Evolutionary conservation across 2,797 vertebrate species (phyloP).

Genomic region (Sebastes ruberrimus): DNA sequence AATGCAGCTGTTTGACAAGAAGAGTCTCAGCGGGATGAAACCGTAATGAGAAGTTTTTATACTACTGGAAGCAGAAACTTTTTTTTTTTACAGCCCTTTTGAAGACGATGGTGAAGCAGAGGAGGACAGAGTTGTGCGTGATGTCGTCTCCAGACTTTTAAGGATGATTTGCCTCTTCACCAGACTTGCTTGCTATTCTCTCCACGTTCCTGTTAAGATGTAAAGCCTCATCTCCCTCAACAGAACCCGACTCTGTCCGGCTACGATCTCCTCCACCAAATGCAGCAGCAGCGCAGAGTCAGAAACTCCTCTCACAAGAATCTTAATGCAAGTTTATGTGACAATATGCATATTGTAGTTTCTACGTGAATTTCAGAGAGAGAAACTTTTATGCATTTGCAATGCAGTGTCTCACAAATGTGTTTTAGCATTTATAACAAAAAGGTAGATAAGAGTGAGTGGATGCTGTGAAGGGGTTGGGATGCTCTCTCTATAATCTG

Average conservation of each 20-base stretch:
- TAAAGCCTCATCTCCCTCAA: constrained; percentile 26
- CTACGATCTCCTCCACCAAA: constrained; percentile 27
- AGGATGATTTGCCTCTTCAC: constrained; percentile 30
- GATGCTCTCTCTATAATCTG: constrained; percentile 21
- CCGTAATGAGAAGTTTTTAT: constrained; percentile 12
- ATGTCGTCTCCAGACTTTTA: constrained; percentile 19
- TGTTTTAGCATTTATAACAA: constrained; percentile 80
- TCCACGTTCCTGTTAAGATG: constrained; percentile 14
- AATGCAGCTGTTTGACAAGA: constrained; percentile 20
- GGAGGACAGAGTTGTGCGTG: constrained; percentile 7
- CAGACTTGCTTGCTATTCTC: constrained; percentile 48
- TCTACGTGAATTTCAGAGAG: background rate
- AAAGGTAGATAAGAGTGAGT: background rate
- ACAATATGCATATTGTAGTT: constrained; percentile 21
- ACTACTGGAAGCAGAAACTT: constrained; percentile 53
- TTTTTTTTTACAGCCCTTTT: background rate
- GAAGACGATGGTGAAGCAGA: constrained; percentile 22
- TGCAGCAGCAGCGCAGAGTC: background rate
- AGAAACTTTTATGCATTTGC: constrained; percentile 27
- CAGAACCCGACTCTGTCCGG: background rate
- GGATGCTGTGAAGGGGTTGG: constrained; percentile 57
- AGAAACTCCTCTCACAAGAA: background rate
- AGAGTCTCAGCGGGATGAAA: background rate
- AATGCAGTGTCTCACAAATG: constrained; percentile 70
- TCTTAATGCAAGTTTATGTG: constrained; percentile 22